Conservation (phyloP, 2,113 vertebrate species). For the Copsychus sechellarum region DNA sequence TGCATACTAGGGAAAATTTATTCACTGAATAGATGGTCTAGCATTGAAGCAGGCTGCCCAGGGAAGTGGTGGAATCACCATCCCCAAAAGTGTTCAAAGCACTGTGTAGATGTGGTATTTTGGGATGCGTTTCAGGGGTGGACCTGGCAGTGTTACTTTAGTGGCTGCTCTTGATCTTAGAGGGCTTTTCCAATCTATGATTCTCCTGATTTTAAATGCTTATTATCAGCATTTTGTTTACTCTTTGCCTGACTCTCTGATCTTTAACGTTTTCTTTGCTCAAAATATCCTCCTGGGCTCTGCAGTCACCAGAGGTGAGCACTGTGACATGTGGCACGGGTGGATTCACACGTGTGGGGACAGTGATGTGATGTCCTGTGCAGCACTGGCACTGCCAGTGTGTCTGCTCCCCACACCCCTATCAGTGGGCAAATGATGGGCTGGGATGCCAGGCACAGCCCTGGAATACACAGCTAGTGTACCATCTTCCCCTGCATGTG, state of each 20-base stretch:
- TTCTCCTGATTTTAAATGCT: not conserved
- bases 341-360: fast-evolving
- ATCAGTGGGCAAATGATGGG: not conserved
- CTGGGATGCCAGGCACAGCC: not conserved
- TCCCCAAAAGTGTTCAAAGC: not conserved
- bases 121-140: not conserved
- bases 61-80: not conserved
- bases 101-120: fast-evolving
- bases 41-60: not conserved
- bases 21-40: not conserved
- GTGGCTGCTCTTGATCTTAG: not conserved
- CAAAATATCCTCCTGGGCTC: not conserved
- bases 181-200: not conserved
- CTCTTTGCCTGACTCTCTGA: not conserved
- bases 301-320: not conserved
- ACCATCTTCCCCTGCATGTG: not conserved
- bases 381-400: fast-evolving
- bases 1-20: not conserved
- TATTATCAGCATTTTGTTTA: not conserved
- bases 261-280: not conserved
- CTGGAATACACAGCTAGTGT: not conserved
- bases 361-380: fast-evolving
- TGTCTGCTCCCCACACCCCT: not conserved
- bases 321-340: fast-evolving
- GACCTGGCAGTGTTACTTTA: not conserved